phyloP scores from a whole-genome alignment of 2,797 vertebrate genomes.

The Poecilia velifera region DNA sequence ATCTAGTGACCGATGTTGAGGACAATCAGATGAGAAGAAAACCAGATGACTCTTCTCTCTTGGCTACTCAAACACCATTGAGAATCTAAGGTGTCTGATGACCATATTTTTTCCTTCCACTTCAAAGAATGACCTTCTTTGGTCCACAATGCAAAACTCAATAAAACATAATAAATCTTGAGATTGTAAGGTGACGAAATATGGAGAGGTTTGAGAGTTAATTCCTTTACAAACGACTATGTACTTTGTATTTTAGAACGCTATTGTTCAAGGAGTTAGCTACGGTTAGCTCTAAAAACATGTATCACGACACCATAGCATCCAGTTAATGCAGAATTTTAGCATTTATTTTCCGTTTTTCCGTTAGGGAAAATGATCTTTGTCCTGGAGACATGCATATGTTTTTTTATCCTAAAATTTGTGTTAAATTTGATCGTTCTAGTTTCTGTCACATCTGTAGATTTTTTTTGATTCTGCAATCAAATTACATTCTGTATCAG shows the following conservation, averaged over 20 bases:
- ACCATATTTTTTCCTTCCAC: neutral
- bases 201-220: neutral
- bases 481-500: neutral
- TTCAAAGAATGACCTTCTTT: neutral
- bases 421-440: neutral
- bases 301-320: neutral
- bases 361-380: neutral
- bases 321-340: neutral
- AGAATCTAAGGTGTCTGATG: neutral
- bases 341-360: neutral
- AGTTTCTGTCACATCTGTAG: neutral
- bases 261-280: neutral
- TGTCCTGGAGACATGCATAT: neutral
- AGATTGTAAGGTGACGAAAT: neutral
- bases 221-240: neutral
- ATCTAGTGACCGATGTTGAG: neutral
- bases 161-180: neutral
- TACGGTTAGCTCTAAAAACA: neutral
- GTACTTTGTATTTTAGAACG: neutral
- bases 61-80: neutral
- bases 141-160: neutral
- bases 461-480: neutral
- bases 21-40: too few relatives aligned
- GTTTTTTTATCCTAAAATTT: neutral
- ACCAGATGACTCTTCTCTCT: neutral